Conservation (phyloP, 2,888 invertebrate genomes). For the Nineta flava region DNA sequence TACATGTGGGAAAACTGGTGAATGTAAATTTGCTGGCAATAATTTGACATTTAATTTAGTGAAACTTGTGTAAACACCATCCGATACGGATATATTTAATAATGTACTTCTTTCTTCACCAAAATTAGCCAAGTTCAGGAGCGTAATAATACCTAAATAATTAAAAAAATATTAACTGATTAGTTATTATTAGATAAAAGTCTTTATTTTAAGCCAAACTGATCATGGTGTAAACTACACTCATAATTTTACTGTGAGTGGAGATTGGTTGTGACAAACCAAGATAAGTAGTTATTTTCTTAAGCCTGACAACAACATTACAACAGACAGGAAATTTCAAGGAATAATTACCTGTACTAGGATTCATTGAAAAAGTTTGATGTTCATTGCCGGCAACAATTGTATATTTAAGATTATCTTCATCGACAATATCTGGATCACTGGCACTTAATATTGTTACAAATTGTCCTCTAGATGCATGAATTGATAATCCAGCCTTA, state of each 20-base stretch:
- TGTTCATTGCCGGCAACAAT: constrained; percentile 69
- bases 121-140: constrained; percentile 61
- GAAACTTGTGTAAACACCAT: constrained; percentile 87
- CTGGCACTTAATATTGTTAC: constrained; percentile 77
- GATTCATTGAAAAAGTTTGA: constrained; percentile 53
- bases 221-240: no score
- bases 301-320: no score
- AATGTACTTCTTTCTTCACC: constrained; percentile 45
- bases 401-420: constrained; percentile 55
- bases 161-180: constrained; percentile 3
- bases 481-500: constrained; percentile 59
- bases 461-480: constrained; percentile 72
- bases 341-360: constrained; percentile 26
- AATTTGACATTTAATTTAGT: constrained; percentile 65
- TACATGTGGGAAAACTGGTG: constrained; percentile 63
- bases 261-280: no score
- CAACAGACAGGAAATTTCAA: no score
- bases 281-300: no score
- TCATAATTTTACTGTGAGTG: no score
- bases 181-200: no score
- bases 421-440: constrained; percentile 73
- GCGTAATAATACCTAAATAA: constrained; percentile 35
- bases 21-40: constrained; percentile 59
- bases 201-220: no score
- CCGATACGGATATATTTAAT: constrained; percentile 86